Base-by-base conservation (phyloP, 2,797 vertebrate species). In the Phyllotis vaccarum region DNA sequence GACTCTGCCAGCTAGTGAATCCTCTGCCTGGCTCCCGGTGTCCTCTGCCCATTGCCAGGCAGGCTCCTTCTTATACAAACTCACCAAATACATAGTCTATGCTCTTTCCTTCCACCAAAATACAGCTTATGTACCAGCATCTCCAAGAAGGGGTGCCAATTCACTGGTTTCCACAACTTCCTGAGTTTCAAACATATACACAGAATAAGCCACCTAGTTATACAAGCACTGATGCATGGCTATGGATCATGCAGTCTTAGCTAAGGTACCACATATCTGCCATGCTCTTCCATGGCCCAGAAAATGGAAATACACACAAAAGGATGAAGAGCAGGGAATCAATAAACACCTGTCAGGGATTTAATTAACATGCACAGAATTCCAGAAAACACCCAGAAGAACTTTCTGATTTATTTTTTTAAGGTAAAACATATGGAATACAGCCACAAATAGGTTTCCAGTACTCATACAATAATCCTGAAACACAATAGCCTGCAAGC, bases 351-450 rank as follows among this genome's bases (percentile, higher is more conserved):
- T 90, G 13, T 9, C 72, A 56, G 62, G 29, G 62, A 12, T 90
- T 62, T 54, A 31, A 60, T 52, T 92, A 72, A 58, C 24, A 54
- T 58, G 19, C 34, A 29, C n/a, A 68, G 6, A 72, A 81, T 81
- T 83, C n/a, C 37, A 92, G 68, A 31, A 85, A 81, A 86, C 31
- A 64, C 12, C 29, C 46, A 64, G 34, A 92, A 90, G 37, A 31
- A 24, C 11, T 64, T 79, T 46, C 7, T 79, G 37, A 22, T 62
- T 95, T 43, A 89, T 92, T 93, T 76, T 60, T 56, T 90, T 64
- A 21, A 83, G 83, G 21, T 0, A 90, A 37, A 58, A 7, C 27
- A 87, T 64, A 13, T 12, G n/a, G 46, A 92, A 52, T 86, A 19
- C 72, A 70, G 78, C 16, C 90, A 21, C 11, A 86, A 12, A 1